Conservation (phyloP, 2,797 vertebrate genomes). For the Acrossocheilus fasciatus region DNA sequence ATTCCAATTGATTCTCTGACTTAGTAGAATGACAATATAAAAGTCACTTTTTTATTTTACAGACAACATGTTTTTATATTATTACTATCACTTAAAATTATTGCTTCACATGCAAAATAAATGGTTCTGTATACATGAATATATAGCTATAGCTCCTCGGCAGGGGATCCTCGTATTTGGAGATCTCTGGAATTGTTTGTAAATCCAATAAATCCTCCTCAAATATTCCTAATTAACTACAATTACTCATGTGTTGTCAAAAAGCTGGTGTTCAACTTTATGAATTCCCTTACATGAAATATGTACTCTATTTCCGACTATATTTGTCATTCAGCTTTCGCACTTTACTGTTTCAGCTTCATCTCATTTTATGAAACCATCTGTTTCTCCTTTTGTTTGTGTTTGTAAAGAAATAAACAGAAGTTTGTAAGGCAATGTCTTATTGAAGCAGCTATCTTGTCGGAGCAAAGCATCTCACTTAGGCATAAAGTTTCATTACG, state of each 20-base stretch:
- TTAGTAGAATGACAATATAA: no score
- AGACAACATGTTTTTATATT: no score
- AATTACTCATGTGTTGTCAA: conserved; percentile 69
- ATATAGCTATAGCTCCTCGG: not conserved
- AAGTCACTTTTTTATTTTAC: no score
- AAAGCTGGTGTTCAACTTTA: conserved; percentile 41
- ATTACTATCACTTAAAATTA: not conserved
- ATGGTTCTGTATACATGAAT: not conserved
- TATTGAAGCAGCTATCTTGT: conserved; percentile 63
- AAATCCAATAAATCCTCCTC: conserved; percentile 35
- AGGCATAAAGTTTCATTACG: conserved; percentile 65
- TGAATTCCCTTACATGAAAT: conserved; percentile 69
- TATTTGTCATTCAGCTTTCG: conserved; percentile 22
- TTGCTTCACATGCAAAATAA: not conserved
- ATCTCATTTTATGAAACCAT: conserved; percentile 44
- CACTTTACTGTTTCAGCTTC: conserved; percentile 2
- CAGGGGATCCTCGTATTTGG: not conserved
- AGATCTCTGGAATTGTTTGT: not conserved
- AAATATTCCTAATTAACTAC: conserved; percentile 65
- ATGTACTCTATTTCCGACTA: conserved; percentile 49
- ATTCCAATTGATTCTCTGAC: no score
- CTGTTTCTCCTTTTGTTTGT: conserved; percentile 43
- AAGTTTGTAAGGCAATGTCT: conserved; percentile 59
- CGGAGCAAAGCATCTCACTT: conserved; percentile 66
- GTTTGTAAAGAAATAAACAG: conserved; percentile 51